Conservation (phyloP, 2,888 invertebrate species). For the Tethea ocularis region DNA sequence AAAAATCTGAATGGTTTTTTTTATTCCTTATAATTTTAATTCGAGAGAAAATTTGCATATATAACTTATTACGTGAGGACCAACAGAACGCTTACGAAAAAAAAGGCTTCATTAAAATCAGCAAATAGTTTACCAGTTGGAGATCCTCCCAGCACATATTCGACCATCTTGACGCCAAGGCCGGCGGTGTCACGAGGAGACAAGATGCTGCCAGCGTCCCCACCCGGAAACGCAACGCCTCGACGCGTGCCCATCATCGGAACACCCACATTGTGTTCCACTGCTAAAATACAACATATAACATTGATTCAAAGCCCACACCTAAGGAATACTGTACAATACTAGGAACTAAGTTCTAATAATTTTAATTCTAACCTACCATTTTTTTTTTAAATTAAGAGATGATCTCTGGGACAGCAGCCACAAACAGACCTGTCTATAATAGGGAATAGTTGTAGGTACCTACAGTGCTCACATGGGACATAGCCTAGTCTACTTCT, state of each 20-base stretch:
- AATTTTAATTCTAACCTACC: too few relatives aligned
- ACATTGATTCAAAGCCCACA: neutral
- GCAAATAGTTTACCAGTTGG: conserved; percentile 85
- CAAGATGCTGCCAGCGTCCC: conserved; percentile 85
- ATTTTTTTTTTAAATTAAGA: neutral
- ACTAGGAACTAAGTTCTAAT: too few relatives aligned
- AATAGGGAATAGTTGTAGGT: too few relatives aligned
- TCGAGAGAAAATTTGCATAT: too few relatives aligned
- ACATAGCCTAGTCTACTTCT: too few relatives aligned
- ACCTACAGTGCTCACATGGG: too few relatives aligned
- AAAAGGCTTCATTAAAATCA: too few relatives aligned
- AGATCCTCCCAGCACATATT: conserved; percentile 97
- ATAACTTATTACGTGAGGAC: too few relatives aligned
- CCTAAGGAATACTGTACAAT: neutral
- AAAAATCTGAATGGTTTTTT: too few relatives aligned
- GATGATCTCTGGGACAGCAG: neutral
- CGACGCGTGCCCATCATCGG: conserved; percentile 89
- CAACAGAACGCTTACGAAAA: too few relatives aligned
- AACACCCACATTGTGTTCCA: conserved; percentile 77
- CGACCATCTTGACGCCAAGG: conserved; percentile 98
- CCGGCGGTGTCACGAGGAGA: conserved; percentile 96
- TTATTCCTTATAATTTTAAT: too few relatives aligned
- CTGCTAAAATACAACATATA: conserved; percentile 44
- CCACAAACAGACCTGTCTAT: conserved; percentile 4
- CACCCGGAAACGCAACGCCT: conserved; percentile 86